Percentiles rank a stretch among this genome's conserved stretches.
These are phyloP conservation scores for Neodiprion lecontei DNA, from an alignment of 1,140 invertebrate genomes.

Conservation along the genomic window DNA sequence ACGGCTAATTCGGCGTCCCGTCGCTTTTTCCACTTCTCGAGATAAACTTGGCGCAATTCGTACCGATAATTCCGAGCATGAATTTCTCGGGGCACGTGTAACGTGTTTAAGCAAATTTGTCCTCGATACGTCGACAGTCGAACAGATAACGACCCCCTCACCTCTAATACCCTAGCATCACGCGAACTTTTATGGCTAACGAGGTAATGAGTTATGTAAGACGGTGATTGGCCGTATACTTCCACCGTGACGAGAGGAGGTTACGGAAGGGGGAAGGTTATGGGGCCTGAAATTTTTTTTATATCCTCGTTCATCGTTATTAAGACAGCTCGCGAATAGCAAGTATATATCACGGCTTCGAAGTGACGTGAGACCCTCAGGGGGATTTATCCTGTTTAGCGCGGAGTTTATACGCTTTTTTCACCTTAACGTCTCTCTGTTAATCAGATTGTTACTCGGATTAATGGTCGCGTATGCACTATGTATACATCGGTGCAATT, in stretches of 20 bases:
- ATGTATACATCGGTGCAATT: background rate
- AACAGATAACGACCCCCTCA: background rate
- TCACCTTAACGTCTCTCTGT: background rate
- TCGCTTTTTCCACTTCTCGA: no score
- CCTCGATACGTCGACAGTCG: slow-evolving; percentile 1
- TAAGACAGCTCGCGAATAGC: background rate
- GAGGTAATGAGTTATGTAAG: slow-evolving; percentile 1
- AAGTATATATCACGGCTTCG: background rate
- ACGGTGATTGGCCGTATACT: background rate
- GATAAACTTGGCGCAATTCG: no score
- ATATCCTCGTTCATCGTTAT: background rate
- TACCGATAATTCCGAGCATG: no score
- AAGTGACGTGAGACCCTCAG: background rate
- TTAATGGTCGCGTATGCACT: no score
- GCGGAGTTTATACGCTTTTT: background rate
- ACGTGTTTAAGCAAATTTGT: background rate
- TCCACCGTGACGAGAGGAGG: background rate
- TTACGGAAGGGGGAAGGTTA: background rate
- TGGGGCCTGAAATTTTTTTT: background rate
- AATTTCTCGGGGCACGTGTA: no score
- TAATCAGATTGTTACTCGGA: background rate
- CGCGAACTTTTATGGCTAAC: background rate
- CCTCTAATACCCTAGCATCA: background rate
- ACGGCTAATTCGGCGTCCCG: no score
- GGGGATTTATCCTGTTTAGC: background rate